Base-by-base conservation (phyloP, 2,888 invertebrate species). In the Cataglyphis cursor region DNA sequence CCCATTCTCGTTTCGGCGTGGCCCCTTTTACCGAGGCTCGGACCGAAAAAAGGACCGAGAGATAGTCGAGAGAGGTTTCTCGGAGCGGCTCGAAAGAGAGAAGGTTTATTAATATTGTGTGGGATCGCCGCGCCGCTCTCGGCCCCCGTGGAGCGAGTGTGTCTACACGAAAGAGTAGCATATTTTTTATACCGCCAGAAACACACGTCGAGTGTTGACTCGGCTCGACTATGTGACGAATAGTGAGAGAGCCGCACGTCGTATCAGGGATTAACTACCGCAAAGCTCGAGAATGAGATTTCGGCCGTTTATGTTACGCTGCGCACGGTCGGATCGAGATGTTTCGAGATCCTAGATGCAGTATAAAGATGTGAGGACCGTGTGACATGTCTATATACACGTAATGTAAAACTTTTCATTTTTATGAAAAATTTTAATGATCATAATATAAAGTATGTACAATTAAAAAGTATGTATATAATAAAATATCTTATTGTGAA, bases 51-150 rank as follows among this genome's bases (percentile, higher is more conserved):
- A 72, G 78, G 41, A 78, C 44, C 76, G 76, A 76, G 41, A 78
- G 76, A 78, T 68, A 57, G 70, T 31, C 38, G 38, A 76, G 38
- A 76, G 51, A 66, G 35, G 54, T n/a, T 61, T 62, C 62, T 62
- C 64, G 31, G 54, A 51, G 66, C 70, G 78, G 70, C 59, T 57
- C 70, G 12, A 78, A 31, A 59, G 70, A 70, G 59, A 78, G 70
- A 66, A 48, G 75, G 76, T 80, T 80, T 80, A 80, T 80, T 80
- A 80, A 80, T 80, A 80, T 80, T 70, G 78, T 61, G 18, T 48
- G 18, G 44, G 70, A 80, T 80, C 70, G 54, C 44, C 75, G 65
- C 12, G 10, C 12, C 64, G 62, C 21, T 15, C 35, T 21, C 57
- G 76, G 76, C 66, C 76, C 76, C 66, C 76, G 38, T 24, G 5